Conservation (phyloP, 2,888 invertebrate species). For the Timema cristinae region DNA sequence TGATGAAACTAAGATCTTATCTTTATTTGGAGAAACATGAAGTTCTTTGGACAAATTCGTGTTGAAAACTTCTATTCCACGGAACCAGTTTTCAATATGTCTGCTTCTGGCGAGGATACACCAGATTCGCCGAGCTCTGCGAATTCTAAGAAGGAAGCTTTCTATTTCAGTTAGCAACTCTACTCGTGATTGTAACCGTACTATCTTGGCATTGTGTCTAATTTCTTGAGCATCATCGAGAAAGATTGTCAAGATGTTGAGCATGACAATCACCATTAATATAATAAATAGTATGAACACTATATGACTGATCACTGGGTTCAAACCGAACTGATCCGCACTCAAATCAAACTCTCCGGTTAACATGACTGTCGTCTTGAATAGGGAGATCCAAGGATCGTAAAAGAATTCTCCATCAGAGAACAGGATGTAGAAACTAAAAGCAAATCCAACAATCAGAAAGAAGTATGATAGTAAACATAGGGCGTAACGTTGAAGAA, state of each 20-base stretch:
- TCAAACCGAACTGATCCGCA: not conserved
- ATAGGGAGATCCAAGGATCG: not conserved
- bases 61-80: not conserved
- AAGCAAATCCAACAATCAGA: not conserved
- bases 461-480: not conserved
- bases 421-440: slow-evolving; percentile 8
- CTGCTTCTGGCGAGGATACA: not conserved
- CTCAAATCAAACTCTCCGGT: not conserved
- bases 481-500: not conserved
- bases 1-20: not conserved
- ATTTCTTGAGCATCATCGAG: slow-evolving; percentile 3
- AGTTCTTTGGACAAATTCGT: not conserved
- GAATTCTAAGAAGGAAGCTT: not conserved
- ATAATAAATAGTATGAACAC: not conserved
- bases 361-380: slow-evolving; percentile 9
- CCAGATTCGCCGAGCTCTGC: not conserved
- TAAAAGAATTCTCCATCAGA: not conserved
- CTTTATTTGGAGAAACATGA: not conserved
- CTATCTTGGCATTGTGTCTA: slow-evolving; percentile 9
- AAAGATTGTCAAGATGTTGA: not conserved
- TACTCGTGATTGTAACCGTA: not conserved
- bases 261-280: not conserved
- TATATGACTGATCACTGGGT: not conserved
- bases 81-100: not conserved
- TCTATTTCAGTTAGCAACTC: slow-evolving; percentile 7